A percentile compares a stretch with the other conserved stretches of the same genome.
Conservation (phyloP, 1,140 invertebrate species). For the Caerostris extrusa region DNA sequence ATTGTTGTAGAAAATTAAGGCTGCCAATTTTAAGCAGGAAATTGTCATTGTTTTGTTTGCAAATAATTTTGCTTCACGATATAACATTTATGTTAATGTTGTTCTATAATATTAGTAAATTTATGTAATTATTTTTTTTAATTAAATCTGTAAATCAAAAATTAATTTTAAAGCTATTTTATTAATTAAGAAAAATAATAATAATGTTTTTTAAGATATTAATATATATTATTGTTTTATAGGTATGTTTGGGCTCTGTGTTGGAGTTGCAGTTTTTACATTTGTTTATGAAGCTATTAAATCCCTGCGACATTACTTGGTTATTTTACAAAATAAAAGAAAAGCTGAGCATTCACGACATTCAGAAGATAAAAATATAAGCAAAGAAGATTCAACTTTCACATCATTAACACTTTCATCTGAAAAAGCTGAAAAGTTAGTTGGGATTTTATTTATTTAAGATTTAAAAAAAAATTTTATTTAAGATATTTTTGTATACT, state of each 20-base stretch:
- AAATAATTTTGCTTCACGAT: no score
- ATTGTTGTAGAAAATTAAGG: no score
- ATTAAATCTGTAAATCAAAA: background rate
- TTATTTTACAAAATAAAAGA: slow-evolving; percentile 59
- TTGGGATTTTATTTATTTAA: background rate
- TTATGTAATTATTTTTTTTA: background rate
- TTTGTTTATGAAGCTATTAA: slow-evolving; percentile 68
- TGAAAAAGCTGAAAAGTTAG: slow-evolving; percentile 56
- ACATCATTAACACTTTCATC: background rate
- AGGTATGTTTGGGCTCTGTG: slow-evolving; percentile 72
- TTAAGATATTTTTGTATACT: background rate
- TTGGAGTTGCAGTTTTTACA: slow-evolving; percentile 74
- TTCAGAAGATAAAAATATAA: background rate
- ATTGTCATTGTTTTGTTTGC: no score
- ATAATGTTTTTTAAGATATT: background rate
- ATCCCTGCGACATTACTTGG: slow-evolving; percentile 69
- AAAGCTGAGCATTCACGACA: background rate
- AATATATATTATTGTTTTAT: background rate
- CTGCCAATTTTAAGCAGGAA: no score
- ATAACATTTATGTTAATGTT: no score
- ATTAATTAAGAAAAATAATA: background rate
- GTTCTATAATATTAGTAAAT: background rate
- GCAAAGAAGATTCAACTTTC: background rate
- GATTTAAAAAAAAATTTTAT: background rate
- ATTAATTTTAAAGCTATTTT: background rate